Conservation (phyloP, 2,113 vertebrate species). For the Neoarius graeffei region DNA sequence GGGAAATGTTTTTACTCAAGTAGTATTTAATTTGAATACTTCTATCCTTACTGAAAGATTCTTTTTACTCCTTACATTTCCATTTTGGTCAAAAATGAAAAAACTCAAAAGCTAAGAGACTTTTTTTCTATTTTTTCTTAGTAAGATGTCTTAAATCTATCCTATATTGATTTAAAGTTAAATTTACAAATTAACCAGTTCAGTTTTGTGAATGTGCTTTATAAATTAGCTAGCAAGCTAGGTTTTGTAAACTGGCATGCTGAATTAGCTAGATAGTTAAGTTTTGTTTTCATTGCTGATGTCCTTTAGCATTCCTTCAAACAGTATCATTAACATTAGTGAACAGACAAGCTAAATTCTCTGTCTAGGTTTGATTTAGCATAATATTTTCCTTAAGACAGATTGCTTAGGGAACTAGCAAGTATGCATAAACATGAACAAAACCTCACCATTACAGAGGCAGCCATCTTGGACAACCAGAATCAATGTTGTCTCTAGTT, state of each 20-base stretch:
- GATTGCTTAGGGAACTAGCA: neutral
- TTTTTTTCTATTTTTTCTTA: neutral
- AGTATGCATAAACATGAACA: neutral
- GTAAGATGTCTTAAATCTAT: neutral
- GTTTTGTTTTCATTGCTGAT: neutral
- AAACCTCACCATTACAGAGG: neutral
- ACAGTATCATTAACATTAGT: neutral
- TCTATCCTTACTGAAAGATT: too few relatives aligned
- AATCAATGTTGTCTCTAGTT: neutral
- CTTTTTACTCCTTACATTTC: neutral
- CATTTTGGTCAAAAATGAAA: neutral
- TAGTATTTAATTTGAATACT: neutral
- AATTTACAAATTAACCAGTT: neutral
- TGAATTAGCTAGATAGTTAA: neutral
- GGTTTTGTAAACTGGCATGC: neutral
- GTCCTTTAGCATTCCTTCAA: neutral
- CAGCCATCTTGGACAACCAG: conserved; percentile 7
- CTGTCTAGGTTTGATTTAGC: neutral
- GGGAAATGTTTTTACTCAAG: neutral
- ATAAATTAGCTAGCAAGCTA: neutral
- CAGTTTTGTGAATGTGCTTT: neutral
- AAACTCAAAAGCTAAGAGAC: neutral
- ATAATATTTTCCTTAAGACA: neutral
- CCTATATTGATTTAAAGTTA: neutral
- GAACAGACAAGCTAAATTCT: neutral